A percentile compares a stretch with the other conserved stretches of the same genome.
These are phyloP conservation scores for Eustalomyia histrio DNA, from an alignment of 2,888 invertebrate species.

Conservation along the genomic window DNA sequence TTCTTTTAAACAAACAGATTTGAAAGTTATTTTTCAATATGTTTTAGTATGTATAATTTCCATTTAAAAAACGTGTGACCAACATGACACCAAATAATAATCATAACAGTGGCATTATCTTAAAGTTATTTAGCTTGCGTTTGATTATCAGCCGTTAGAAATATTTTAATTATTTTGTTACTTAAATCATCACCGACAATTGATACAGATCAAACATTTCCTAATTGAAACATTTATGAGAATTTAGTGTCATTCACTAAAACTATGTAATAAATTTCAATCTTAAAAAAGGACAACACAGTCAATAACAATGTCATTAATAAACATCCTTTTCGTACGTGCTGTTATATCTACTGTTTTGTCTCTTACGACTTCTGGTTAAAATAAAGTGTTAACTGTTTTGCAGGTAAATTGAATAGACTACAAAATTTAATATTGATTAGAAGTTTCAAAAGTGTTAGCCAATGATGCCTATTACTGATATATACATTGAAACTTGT, in stretches of 20 bases:
- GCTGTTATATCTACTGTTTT: slow-evolving; percentile 42
- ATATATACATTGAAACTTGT: slow-evolving; percentile 7
- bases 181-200: slow-evolving; percentile 29
- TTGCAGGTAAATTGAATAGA: slow-evolving; percentile 48
- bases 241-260: slow-evolving; percentile 4
- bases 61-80: slow-evolving; percentile 45
- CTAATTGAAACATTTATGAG: slow-evolving; percentile 35
- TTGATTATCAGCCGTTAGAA: slow-evolving; percentile 24
- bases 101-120: not conserved
- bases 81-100: slow-evolving; percentile 21
- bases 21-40: not conserved
- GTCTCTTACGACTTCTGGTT: slow-evolving; percentile 33
- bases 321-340: slow-evolving; percentile 54
- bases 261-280: slow-evolving; percentile 31
- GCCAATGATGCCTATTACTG: slow-evolving; percentile 23
- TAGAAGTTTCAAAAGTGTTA: slow-evolving; percentile 13
- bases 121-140: slow-evolving; percentile 34
- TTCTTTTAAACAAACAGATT: not conserved
- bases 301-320: slow-evolving; percentile 32
- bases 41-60: not conserved
- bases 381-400: slow-evolving; percentile 56
- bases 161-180: slow-evolving; percentile 17
- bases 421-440: slow-evolving; percentile 30
- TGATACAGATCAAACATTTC: slow-evolving; percentile 11
- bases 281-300: slow-evolving; percentile 29